A percentile compares a stretch with the other conserved stretches of the same genome.
phyloP scores from a whole-genome alignment of 2,797 vertebrate genomes.

The Poeciliopsis infans region DNA sequence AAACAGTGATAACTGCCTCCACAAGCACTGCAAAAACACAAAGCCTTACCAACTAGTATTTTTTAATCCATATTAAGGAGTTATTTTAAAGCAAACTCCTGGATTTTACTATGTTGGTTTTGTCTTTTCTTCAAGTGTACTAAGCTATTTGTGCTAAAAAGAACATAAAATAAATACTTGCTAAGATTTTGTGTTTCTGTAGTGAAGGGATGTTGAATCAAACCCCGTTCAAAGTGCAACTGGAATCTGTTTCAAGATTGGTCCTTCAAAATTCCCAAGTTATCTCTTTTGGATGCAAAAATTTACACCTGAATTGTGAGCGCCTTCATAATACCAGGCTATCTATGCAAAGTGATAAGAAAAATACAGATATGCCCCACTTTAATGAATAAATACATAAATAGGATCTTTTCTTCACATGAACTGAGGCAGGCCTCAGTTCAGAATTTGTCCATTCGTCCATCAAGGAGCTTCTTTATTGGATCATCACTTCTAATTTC shows the following conservation, averaged over 20 bases:
- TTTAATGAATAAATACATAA: not conserved
- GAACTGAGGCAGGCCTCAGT: not conserved
- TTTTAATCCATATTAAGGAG: too few relatives aligned
- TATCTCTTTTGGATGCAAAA: not conserved
- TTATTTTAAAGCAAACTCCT: too few relatives aligned
- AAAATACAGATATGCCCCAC: not conserved
- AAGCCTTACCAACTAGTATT: too few relatives aligned
- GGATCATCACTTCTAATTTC: conserved; percentile 4
- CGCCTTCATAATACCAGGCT: not conserved
- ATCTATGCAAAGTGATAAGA: not conserved
- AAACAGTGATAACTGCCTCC: not conserved
- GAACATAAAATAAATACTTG: too few relatives aligned
- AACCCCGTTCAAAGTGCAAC: not conserved
- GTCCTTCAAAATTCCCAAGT: not conserved
- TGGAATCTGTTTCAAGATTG: not conserved
- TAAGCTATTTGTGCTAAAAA: too few relatives aligned
- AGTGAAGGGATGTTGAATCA: not conserved
- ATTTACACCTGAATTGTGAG: not conserved
- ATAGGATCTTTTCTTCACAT: not conserved
- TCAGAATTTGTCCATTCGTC: not conserved
- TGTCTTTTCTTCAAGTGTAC: too few relatives aligned
- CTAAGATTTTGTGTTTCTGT: too few relatives aligned
- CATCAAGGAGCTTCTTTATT: conserved; percentile 1
- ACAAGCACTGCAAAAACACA: too few relatives aligned
- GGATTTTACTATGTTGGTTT: too few relatives aligned